Percentiles rank a stretch among this genome's conserved stretches.
Evolutionary conservation across 2,888 invertebrate genomes (phyloP).

Genomic region (Metopia argyrocephala): DNA sequence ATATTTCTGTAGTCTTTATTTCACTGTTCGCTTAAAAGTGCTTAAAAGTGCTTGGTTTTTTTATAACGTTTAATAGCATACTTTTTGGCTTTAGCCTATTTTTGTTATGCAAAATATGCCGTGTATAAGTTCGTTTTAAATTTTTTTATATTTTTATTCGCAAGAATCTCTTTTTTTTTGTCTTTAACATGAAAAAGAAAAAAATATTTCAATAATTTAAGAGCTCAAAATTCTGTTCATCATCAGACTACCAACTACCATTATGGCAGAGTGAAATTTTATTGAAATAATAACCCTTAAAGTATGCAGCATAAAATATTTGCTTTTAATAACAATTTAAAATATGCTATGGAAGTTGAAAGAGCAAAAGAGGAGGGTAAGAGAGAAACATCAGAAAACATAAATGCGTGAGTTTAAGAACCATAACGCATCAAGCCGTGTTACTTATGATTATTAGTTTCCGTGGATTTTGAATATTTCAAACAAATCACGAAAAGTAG

Average conservation of each 20-base stretch:
- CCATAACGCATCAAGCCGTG: no score
- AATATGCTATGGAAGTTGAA: background rate
- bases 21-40: background rate
- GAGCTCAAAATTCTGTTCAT: no score
- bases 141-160: background rate
- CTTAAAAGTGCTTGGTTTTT: background rate
- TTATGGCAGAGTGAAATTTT: no score
- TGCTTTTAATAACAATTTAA: background rate
- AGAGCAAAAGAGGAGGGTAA: no score
- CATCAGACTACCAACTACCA: background rate
- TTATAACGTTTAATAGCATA: constrained; percentile 3
- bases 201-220: constrained; percentile 15
- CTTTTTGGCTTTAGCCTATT: constrained; percentile 30
- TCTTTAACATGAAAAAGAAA: background rate
- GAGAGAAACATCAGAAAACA: no score
- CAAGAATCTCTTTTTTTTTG: background rate
- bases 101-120: constrained; percentile 55
- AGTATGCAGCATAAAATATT: background rate
- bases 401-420: no score
- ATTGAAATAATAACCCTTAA: background rate
- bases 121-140: constrained; percentile 37
- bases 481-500: no score
- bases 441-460: no score
- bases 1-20: background rate
- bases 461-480: no score